phyloP scores from a whole-genome alignment of 2,888 invertebrate species.

The Chrysina gloriosa region DNA sequence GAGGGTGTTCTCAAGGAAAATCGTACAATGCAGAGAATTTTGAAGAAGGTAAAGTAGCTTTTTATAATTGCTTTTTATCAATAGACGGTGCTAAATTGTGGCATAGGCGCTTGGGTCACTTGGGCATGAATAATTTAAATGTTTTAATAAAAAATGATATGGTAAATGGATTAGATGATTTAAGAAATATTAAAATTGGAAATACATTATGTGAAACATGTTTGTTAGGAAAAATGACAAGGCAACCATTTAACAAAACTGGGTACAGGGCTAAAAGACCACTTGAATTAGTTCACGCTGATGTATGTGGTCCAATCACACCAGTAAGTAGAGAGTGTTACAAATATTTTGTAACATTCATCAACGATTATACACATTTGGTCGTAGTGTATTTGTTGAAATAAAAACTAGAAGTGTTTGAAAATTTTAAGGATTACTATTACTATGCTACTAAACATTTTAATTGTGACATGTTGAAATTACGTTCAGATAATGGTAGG shows the following conservation, averaged over 20 bases:
- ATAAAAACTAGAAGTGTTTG: constrained; percentile 39
- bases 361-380: constrained; percentile 44
- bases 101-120: too few relatives aligned
- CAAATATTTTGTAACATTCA: constrained; percentile 40
- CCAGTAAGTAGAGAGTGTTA: constrained; percentile 22
- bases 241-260: constrained; percentile 19
- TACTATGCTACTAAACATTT: background rate
- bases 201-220: constrained; percentile 4
- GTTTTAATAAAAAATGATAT: too few relatives aligned
- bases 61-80: too few relatives aligned
- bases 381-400: constrained; percentile 26
- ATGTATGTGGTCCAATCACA: constrained; percentile 42
- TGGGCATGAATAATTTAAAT: too few relatives aligned
- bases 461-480: constrained; percentile 1
- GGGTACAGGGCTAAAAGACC: background rate
- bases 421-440: constrained; percentile 36
- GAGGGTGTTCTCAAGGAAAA: too few relatives aligned
- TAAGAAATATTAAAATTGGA: background rate
- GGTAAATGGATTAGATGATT: too few relatives aligned
- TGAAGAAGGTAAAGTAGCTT: too few relatives aligned
- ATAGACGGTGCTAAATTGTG: too few relatives aligned
- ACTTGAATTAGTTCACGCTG: constrained; percentile 37
- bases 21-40: too few relatives aligned
- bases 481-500: constrained; percentile 42
- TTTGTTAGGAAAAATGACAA: constrained; percentile 12